These are phyloP conservation scores for Sussaba pulchella DNA, from an alignment of 2,888 invertebrate species.

Conservation along the genomic window DNA sequence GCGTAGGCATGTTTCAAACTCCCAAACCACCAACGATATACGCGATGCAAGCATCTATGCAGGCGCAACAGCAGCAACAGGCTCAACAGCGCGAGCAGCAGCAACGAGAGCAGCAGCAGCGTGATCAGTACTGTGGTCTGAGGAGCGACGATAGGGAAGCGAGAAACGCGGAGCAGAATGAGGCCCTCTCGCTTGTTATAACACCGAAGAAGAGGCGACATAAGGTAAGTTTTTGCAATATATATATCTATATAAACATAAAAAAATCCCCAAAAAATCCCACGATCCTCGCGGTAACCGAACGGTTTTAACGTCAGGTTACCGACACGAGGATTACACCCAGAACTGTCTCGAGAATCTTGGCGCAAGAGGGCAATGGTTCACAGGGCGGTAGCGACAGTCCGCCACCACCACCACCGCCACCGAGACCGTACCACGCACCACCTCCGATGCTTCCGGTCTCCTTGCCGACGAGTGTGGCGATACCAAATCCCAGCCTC, in stretches of 20 bases:
- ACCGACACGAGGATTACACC: constrained; percentile 97
- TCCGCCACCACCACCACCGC: constrained; percentile 85
- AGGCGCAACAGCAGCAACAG: constrained; percentile 84
- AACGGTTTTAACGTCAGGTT: constrained; percentile 83
- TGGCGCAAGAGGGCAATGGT: constrained; percentile 92
- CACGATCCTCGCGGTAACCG: constrained; percentile 67
- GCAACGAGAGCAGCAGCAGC: constrained; percentile 81
- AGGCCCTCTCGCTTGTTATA: constrained; percentile 97
- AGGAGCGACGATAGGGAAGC: constrained; percentile 81
- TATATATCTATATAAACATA: too few species aligned
- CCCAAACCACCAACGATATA: constrained; percentile 90
- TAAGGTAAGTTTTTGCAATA: constrained; percentile 87
- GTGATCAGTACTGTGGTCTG: constrained; percentile 80
- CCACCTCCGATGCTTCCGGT: constrained; percentile 94
- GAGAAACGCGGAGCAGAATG: constrained; percentile 94
- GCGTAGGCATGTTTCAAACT: constrained; percentile 92
- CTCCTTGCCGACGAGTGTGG: constrained; percentile 97
- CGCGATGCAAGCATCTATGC: constrained; percentile 82
- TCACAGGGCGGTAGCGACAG: constrained; percentile 87
- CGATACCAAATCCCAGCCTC: constrained; percentile 97
- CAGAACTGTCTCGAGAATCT: constrained; percentile 93
- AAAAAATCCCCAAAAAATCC: constrained; percentile 33
- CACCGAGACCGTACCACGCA: constrained; percentile 90
- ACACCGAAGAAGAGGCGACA: constrained; percentile 98
- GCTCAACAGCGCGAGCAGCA: constrained; percentile 74